Percentiles rank a stretch among this genome's conserved stretches.
Evolutionary conservation across 2,113 vertebrate species (phyloP).

Genomic region (Trematocara macrostoma): DNA sequence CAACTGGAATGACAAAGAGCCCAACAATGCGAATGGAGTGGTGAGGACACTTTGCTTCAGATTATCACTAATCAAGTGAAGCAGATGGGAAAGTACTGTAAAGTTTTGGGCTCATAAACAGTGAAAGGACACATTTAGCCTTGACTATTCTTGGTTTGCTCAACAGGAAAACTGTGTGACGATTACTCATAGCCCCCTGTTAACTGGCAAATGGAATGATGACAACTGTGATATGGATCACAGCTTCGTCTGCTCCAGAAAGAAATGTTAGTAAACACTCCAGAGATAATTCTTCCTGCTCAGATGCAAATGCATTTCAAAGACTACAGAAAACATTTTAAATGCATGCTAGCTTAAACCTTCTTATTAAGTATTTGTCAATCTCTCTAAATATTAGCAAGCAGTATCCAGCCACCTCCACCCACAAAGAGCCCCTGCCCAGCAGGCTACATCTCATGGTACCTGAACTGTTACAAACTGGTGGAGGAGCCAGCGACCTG

Average conservation of each 20-base stretch:
- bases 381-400: slow-evolving; percentile 47
- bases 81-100: neutral
- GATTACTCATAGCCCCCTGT: slow-evolving; percentile 46
- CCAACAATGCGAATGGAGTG: slow-evolving; percentile 64
- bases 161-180: slow-evolving; percentile 71
- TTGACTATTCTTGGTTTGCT: neutral
- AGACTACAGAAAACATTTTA: neutral
- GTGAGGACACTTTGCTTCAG: slow-evolving; percentile 37
- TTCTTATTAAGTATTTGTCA: neutral
- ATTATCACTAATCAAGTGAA: neutral
- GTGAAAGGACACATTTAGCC: neutral
- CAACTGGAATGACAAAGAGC: slow-evolving; percentile 74
- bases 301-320: neutral
- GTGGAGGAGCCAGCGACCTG: slow-evolving; percentile 58
- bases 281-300: neutral
- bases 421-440: slow-evolving; percentile 64
- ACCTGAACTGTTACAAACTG: slow-evolving; percentile 72
- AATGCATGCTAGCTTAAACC: neutral
- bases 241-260: slow-evolving; percentile 72
- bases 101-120: neutral
- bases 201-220: slow-evolving; percentile 72
- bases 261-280: slow-evolving; percentile 67
- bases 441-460: slow-evolving; percentile 67
- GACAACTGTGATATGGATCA: slow-evolving; percentile 50
- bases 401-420: slow-evolving; percentile 53